Evolutionary conservation across 2,888 invertebrate species (phyloP).

Genomic region (Eupithecia insigniata): DNA sequence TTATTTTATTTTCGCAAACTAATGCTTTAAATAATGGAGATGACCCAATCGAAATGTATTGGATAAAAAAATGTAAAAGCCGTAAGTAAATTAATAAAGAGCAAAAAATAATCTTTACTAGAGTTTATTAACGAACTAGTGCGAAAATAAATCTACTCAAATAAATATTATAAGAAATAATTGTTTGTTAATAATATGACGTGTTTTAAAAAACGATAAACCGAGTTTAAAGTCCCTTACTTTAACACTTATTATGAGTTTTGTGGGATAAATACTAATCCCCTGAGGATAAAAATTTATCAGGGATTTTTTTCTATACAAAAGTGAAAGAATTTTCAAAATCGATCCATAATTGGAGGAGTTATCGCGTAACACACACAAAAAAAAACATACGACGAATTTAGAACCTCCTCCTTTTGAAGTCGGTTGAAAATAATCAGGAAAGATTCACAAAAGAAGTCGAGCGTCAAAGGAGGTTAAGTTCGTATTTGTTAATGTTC

Average conservation of each 20-base stretch:
- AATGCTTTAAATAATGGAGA: not conserved
- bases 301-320: too few relatives aligned
- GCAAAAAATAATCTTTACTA: not conserved
- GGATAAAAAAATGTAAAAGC: not conserved
- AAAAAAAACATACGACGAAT: not conserved
- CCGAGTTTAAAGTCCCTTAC: too few relatives aligned
- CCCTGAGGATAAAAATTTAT: too few relatives aligned
- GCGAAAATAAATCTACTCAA: not conserved
- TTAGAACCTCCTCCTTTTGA: too few relatives aligned
- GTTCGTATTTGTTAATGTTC: not conserved
- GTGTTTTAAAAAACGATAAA: too few relatives aligned
- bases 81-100: not conserved
- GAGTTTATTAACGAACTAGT: not conserved
- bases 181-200: too few relatives aligned
- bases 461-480: not conserved
- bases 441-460: not conserved
- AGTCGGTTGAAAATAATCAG: not conserved
- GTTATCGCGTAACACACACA: too few relatives aligned
- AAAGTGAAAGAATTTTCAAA: too few relatives aligned
- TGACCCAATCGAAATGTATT: not conserved
- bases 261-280: too few relatives aligned
- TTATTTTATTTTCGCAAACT: not conserved
- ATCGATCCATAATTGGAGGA: too few relatives aligned
- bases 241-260: too few relatives aligned
- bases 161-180: not conserved